A percentile compares a stretch with the other conserved stretches of the same genome.
Evolutionary conservation across 2,113 vertebrate genomes (phyloP).

Genomic region (Ahaetulla prasina): DNA sequence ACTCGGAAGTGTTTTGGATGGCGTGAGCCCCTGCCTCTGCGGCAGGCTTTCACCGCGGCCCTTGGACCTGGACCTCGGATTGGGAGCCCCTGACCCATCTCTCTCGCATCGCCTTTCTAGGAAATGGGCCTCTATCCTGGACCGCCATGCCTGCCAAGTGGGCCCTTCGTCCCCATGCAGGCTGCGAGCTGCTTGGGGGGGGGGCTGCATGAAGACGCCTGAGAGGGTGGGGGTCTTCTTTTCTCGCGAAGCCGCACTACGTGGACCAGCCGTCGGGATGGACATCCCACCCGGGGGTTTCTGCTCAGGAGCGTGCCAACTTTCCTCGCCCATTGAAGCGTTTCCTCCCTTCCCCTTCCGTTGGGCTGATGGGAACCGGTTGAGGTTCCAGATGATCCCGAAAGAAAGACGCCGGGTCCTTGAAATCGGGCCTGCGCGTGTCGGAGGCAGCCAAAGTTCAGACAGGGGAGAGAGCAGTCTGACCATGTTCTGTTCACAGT

Average conservation of each 20-base stretch:
- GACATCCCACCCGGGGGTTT: background rate
- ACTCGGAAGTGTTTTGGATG: constrained; percentile 20
- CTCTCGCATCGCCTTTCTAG: constrained; percentile 43
- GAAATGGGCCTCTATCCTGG: constrained; percentile 41
- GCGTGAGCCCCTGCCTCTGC: background rate
- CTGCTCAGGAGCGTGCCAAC: constrained; percentile 52
- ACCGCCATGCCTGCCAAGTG: constrained; percentile 15
- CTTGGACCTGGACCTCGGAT: background rate
- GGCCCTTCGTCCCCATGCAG: constrained; percentile 31
- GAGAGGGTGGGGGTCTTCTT: background rate
- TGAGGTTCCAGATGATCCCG: background rate
- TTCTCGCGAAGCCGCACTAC: background rate
- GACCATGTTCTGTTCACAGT: constrained; percentile 43
- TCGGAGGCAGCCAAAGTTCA: background rate
- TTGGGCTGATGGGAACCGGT: background rate
- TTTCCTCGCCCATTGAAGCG: background rate
- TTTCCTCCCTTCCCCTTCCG: background rate
- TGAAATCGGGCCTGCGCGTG: background rate
- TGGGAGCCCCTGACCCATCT: constrained; percentile 28
- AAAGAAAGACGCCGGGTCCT: background rate
- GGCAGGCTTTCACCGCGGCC: constrained; percentile 22
- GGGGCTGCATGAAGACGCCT: background rate
- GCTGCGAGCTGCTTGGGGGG: background rate
- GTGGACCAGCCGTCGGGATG: background rate
- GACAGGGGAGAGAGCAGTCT: constrained; percentile 20